Conservation (phyloP, 2,888 invertebrate species). For the Hyalella azteca region DNA sequence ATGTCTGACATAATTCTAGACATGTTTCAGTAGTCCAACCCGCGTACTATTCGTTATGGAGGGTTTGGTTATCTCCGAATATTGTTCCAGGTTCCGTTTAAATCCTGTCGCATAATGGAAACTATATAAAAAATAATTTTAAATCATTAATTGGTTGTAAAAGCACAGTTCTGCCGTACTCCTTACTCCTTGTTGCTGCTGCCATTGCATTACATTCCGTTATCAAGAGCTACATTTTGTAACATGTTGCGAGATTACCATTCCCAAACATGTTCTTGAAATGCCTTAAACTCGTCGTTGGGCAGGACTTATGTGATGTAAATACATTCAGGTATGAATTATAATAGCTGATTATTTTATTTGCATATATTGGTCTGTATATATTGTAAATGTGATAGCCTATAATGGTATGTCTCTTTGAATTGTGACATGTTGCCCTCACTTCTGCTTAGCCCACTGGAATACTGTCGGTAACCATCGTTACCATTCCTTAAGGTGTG, state of each 20-base stretch:
- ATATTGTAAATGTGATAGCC: slow-evolving; percentile 11
- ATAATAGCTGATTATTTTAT: neutral
- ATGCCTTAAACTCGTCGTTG: neutral
- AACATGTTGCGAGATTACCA: neutral
- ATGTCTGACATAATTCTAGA: too few relatives aligned
- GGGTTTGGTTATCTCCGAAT: too few relatives aligned
- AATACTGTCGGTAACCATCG: too few relatives aligned
- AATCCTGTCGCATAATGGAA: neutral
- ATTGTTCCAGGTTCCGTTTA: too few relatives aligned
- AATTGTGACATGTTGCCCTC: too few relatives aligned
- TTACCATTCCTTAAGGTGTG: too few relatives aligned
- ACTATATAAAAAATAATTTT: neutral
- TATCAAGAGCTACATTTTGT: neutral
- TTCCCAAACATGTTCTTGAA: neutral
- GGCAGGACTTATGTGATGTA: neutral
- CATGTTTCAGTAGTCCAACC: too few relatives aligned
- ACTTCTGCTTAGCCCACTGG: too few relatives aligned
- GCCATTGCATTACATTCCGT: neutral
- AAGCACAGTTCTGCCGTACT: too few relatives aligned
- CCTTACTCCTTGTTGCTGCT: neutral
- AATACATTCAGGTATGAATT: neutral
- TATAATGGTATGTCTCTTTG: too few relatives aligned
- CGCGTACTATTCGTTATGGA: too few relatives aligned
- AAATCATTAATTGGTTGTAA: neutral
- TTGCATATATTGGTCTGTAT: slow-evolving; percentile 2